Evolutionary conservation across 2,888 invertebrate species (phyloP).

Genomic region (Drosophila cognata): DNA sequence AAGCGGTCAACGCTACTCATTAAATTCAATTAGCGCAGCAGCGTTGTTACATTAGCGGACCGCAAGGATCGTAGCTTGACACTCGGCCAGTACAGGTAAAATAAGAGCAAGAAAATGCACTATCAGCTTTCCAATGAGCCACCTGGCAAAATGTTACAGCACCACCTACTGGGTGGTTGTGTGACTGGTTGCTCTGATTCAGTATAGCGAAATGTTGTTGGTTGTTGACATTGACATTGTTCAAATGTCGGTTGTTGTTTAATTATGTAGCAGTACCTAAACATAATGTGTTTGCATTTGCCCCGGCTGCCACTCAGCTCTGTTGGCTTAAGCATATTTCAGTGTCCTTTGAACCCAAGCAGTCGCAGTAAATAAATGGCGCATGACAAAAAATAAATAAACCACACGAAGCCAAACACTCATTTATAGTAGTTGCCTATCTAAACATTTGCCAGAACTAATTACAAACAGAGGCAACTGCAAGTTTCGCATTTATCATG

Average conservation of each 20-base stretch:
- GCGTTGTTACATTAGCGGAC: not conserved
- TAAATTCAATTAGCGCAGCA: constrained; percentile 32
- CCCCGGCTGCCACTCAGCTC: constrained; percentile 4
- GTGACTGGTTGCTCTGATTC: not conserved
- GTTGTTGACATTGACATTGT: constrained; percentile 35
- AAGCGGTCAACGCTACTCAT: constrained; percentile 10
- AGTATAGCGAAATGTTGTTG: not conserved
- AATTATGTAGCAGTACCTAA: constrained; percentile 66
- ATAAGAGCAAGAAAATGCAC: not conserved
- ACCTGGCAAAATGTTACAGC: not conserved
- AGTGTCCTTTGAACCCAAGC: constrained; percentile 51
- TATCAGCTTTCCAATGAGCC: not conserved
- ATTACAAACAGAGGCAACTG: constrained; percentile 52
- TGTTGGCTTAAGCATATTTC: constrained; percentile 57
- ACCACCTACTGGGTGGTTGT: not conserved
- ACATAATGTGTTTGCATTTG: constrained; percentile 61
- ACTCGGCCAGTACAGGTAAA: not conserved
- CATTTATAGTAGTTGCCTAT: constrained; percentile 25
- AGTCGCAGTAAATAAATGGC: constrained; percentile 61
- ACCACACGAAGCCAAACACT: constrained; percentile 23
- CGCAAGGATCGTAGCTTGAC: not conserved
- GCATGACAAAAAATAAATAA: constrained; percentile 67
- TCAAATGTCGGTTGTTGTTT: constrained; percentile 61
- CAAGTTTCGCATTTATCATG: constrained; percentile 65
- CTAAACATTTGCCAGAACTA: constrained; percentile 66